Conservation (phyloP, 2,797 vertebrate genomes). For the Pantherophis vulpinus region DNA sequence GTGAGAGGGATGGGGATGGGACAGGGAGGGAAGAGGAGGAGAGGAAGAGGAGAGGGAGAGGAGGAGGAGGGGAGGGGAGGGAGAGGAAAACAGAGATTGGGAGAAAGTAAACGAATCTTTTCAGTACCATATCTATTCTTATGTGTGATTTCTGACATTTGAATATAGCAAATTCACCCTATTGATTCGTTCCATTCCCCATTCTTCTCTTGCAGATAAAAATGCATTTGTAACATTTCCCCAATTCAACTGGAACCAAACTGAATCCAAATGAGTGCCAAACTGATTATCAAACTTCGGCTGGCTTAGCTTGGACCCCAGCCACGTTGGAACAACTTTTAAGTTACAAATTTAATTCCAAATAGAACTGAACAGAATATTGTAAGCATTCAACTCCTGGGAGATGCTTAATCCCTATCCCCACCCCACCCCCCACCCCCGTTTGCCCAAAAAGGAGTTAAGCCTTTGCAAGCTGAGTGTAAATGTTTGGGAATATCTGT, state of each 20-base stretch:
- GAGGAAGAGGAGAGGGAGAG: too few relatives aligned
- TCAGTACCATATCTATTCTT: neutral
- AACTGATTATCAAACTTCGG: too few relatives aligned
- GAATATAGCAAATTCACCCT: neutral
- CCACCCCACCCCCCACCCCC: neutral
- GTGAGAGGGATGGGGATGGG: too few relatives aligned
- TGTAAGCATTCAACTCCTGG: neutral
- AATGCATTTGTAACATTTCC: neutral
- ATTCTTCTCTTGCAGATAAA: neutral
- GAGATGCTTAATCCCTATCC: neutral
- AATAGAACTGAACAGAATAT: neutral
- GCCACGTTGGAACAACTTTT: neutral
- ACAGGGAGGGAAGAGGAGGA: too few relatives aligned
- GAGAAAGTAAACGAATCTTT: neutral
- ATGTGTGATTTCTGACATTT: constrained; percentile 18
- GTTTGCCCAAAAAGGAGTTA: neutral
- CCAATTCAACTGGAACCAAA: neutral
- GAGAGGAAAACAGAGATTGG: neutral
- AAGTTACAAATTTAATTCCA: neutral
- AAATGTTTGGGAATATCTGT: neutral
- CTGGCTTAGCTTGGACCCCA: neutral
- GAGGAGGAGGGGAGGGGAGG: neutral
- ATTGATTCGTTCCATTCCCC: neutral
- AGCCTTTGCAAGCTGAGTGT: neutral
- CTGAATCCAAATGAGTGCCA: neutral